Base-by-base conservation (phyloP, 2,113 vertebrate species). In the Chrysemys picta region DNA sequence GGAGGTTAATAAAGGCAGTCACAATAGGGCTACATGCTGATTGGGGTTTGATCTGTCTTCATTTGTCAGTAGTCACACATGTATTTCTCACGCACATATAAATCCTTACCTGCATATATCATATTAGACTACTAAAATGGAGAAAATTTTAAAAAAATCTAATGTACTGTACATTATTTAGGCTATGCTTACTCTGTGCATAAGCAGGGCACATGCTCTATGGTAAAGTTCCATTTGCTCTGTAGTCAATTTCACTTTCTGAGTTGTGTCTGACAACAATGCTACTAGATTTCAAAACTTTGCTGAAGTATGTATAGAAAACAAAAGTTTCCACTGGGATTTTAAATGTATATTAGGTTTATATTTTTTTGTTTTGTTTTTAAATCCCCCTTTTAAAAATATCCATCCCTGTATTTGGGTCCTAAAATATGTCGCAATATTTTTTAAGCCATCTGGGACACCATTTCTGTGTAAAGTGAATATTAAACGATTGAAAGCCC, bases 151-250 rank as follows among this genome's bases (percentile, higher is more conserved):
- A 91, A 95, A 94, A 94, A 95, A 94, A 95, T 91, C 52, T 93
- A 72, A 89, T 93, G 89, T 96, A 69, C 47, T 95, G 81, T 82
- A 84, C 80, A 82, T 82, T 95, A 93, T 89, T 96, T 94, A 93
- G 38, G 59, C 79, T 54, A 93, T 89, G 91, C 91, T 96, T 96
- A 91, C 89, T 93, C 96, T 94, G 87, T 94, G 91, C 90, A 94
- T 94, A 86, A 56, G 52, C 69, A 75, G 69, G 76, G 80, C 76
- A 94, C 93, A 49, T 75, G 91, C 54, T 91, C 59, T 90, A 50
- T 45, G 88, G 4, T 56, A 62, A 94, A 90, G 80, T 84, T 89
- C 1, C 65, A 38, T 94, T 93, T 89, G 82, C 82, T 91, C 91
- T 91, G 80, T 82, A 94, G 93, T 92, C 35, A n/a, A 53, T 53